Evolutionary conservation across 2,888 invertebrate species (phyloP), one percentile per base, ranked within the genome.

Genomic region (Carcina quercana): DNA sequence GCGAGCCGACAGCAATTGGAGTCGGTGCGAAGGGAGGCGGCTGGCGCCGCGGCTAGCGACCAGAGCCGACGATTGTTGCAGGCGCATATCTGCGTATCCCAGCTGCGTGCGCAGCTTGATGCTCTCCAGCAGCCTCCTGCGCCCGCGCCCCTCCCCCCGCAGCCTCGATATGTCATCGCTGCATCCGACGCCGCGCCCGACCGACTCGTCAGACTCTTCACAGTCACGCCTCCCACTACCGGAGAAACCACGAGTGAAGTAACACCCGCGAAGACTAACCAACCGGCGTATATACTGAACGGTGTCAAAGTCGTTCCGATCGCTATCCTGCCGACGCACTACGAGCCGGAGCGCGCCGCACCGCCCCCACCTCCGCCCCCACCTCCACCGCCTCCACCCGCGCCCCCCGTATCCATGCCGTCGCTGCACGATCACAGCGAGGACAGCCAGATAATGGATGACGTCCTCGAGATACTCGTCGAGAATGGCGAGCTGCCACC

Each of bases 401-500:
- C 65, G 17, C 70, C 59, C 22, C 41, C 51, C 0, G 34, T 53
- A 0, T 43, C 50, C 0, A 26, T 50, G 2, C 38, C 61, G 3
- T 47, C 61, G 2, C 40, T 66, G 1, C 72, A 58, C 33, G 69
- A 75, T 32, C 56, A 48, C 20, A 55, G 59, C 45, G 71, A 85
- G 52, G 56, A 79, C 59, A 93, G 93, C 55, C 92, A 94, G 64
- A 91, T 91, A 32, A 92, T 96, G 55, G 95, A 95, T 59, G 97
- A 97, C 69, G 96, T 97, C 1, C 79, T 97, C 32, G 96, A 97
- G 63, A 96, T 97, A 47, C 87, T 97, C 8, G 96, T 97, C 25
- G 93, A 96, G 59, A 95, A 95, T 64, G 97, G 97, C 7, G 97
- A 97, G 60, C 71, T 97, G 35, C 95, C 96, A 1, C 91, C 95